Evolutionary conservation across 2,888 invertebrate genomes (phyloP), one percentile per base, ranked within the genome.

Genomic region (Watsonalla binaria): DNA sequence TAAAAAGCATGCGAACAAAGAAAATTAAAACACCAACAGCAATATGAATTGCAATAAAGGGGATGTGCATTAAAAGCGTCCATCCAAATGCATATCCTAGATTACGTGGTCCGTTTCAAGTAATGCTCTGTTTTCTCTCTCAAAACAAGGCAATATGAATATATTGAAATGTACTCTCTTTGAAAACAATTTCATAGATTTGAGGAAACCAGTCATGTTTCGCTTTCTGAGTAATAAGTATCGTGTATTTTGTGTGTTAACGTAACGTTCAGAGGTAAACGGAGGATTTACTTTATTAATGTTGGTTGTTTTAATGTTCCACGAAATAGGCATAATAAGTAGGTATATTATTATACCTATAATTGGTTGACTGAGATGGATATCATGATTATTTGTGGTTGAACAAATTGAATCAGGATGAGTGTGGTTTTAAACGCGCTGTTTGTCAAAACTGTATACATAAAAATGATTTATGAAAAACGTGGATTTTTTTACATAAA

Each of bases 21-120:
- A 33, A 34, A 34, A 47, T 47, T 33, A 11, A 34, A 35, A 48
- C 13, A 13, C 47, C 34, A 34, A 8, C 14, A 14, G 13, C 9
- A 34, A 11, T 34, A 7, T 34, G 15, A 37, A 37, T 14, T 14
- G 14, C 14, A 13, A 37, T 48, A 37, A 35, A 37, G 14, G 14
- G 48, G 2, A n/a, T 55, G 61, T 62, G 56, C 62, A 56, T 59
- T 58, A 51, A 61, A 60, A 65, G 54, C 61, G 60, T 58, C 55
- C 53, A 54, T 52, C 45, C 47, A 58, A 65, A 58, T 60, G 54
- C 59, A 66, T 61, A 61, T 63, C 59, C 58, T 54, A 56, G 54
- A 56, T 33, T n/a, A 35, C 24, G 45, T n/a, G 35, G 45, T 45
- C 24, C 47, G n/a, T 33, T 34, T 46, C 24, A 11, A 47, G 14